These are phyloP conservation scores for Spicauda simplicius DNA, from an alignment of 2,888 invertebrate genomes.

Conservation along the genomic window DNA sequence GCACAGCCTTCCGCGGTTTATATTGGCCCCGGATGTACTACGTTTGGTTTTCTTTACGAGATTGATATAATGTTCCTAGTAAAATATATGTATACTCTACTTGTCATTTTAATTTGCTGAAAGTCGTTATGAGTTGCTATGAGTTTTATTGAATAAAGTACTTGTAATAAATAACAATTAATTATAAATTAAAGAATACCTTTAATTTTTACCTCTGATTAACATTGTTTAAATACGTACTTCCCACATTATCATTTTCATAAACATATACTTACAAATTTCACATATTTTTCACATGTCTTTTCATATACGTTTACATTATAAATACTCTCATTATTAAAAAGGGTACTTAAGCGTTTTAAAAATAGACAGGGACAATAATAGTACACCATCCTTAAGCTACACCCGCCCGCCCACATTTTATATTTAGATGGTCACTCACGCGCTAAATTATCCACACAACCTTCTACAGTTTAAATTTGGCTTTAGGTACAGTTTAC, in stretches of 20 bases:
- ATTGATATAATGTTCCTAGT: not conserved
- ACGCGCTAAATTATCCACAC: not conserved
- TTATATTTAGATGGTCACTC: not conserved
- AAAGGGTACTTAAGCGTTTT: not conserved
- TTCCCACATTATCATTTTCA: no score
- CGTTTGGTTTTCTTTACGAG: conserved; percentile 20
- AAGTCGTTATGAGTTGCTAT: not conserved
- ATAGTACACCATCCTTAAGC: not conserved
- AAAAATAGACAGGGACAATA: not conserved
- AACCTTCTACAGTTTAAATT: not conserved
- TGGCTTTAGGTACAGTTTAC: no score
- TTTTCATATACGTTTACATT: not conserved
- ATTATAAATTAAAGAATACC: no score
- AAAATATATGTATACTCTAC: not conserved
- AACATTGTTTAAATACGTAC: no score
- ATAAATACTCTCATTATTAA: not conserved
- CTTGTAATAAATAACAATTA: no score
- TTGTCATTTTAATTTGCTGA: not conserved
- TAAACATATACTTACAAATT: no score
- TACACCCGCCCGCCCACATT: not conserved
- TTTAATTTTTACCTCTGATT: no score
- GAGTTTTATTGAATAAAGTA: no score
- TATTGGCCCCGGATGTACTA: conserved; percentile 32
- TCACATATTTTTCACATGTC: no score
- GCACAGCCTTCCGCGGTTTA: conserved; percentile 34